phyloP scores from a whole-genome alignment of 1,140 invertebrate species.

The Drosophila nigromelanica region DNA sequence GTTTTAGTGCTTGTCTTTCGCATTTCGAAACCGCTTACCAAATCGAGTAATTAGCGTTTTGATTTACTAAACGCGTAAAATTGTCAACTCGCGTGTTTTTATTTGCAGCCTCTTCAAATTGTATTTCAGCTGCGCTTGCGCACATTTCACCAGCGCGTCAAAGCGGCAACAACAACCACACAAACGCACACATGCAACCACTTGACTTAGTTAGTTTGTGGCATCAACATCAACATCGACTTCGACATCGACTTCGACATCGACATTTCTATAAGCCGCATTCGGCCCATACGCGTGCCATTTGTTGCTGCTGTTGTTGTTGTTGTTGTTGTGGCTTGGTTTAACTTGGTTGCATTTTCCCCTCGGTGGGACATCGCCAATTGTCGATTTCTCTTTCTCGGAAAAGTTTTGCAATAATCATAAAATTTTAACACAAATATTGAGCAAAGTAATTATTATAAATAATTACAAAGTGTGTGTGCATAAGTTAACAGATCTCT shows the following conservation, averaged over 20 bases:
- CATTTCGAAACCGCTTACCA: constrained; percentile 75
- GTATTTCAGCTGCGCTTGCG: constrained; percentile 47
- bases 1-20: constrained; percentile 35
- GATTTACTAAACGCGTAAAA: constrained; percentile 78
- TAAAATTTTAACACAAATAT: constrained; percentile 78
- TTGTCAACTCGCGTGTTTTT: constrained; percentile 55
- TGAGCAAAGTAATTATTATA: constrained; percentile 73
- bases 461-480: constrained; percentile 44
- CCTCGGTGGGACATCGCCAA: constrained; percentile 53
- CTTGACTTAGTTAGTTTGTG: constrained; percentile 61
- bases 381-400: constrained; percentile 75
- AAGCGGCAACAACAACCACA: constrained; percentile 16
- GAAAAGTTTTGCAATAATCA: constrained; percentile 78
- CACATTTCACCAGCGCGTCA: constrained; percentile 60
- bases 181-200: constrained; percentile 28
- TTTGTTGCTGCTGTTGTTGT: constrained; percentile 13
- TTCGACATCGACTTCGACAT: constrained; percentile 41
- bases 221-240: constrained; percentile 34
- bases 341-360: constrained; percentile 52
- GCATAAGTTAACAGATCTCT: background rate
- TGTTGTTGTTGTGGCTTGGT: constrained; percentile 13
- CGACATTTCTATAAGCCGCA: constrained; percentile 46
- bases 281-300: constrained; percentile 25
- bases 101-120: constrained; percentile 26
- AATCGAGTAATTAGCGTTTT: constrained; percentile 78